Percentiles rank a stretch among this genome's conserved stretches.
Conservation (phyloP, 2,888 invertebrate genomes). For the Didymodactylos carnosus region DNA sequence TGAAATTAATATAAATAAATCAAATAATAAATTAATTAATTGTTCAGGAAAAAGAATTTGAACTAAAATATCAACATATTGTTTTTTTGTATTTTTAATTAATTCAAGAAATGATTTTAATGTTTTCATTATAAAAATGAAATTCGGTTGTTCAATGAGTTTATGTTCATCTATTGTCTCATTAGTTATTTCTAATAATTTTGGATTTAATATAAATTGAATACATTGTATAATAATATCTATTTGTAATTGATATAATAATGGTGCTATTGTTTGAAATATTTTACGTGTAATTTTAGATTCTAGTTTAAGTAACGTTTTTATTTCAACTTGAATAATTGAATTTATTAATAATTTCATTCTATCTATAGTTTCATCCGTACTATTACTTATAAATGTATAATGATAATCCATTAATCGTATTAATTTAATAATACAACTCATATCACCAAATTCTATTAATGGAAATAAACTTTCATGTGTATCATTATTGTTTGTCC, state of each 20-base stretch:
- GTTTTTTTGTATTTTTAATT: neutral
- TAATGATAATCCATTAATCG: neutral
- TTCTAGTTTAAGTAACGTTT: neutral
- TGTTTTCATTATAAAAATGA: neutral
- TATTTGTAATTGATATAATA: neutral
- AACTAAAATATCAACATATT: neutral
- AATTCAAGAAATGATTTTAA: neutral
- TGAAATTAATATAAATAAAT: neutral
- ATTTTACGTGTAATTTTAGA: neutral
- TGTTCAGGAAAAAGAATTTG: neutral
- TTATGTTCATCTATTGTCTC: neutral
- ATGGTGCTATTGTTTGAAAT: neutral
- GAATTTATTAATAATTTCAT: neutral
- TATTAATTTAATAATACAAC: neutral
- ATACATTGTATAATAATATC: neutral
- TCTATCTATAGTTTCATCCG: neutral
- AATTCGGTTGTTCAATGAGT: neutral
- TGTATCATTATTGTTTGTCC: neutral
- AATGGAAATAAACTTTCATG: neutral
- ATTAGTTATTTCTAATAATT: too few relatives aligned
- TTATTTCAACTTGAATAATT: neutral
- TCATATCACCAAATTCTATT: neutral
- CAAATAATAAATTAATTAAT: neutral
- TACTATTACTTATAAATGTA: neutral
- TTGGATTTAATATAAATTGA: neutral